Percentiles rank a stretch among this genome's conserved stretches.
Evolutionary conservation across 2,888 invertebrate species (phyloP).

Genomic region (Trichogramma evanescens): DNA sequence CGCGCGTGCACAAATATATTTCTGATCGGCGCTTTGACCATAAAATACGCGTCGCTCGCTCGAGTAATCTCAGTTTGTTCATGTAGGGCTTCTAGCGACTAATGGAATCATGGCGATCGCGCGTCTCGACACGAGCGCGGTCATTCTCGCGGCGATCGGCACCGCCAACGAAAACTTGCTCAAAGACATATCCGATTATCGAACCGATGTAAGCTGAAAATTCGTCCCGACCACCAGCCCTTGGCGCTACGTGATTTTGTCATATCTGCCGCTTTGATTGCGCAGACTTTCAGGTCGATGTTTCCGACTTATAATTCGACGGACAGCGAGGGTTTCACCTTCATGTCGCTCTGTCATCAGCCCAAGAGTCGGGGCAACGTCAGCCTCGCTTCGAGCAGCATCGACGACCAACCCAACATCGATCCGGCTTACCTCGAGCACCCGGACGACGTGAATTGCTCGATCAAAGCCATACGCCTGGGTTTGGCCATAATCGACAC

Average conservation of each 20-base stretch:
- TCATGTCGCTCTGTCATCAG: constrained; percentile 61
- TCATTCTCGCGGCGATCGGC: constrained; percentile 62
- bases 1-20: no score
- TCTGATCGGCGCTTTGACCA: no score
- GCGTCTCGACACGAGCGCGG: constrained; percentile 47
- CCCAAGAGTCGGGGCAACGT: constrained; percentile 66
- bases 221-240: no score
- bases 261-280: constrained; percentile 2
- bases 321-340: constrained; percentile 62
- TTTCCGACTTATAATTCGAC: constrained; percentile 62
- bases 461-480: constrained; percentile 56
- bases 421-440: constrained; percentile 68
- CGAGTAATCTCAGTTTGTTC: constrained; percentile 6
- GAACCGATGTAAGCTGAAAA: constrained; percentile 50
- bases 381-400: constrained; percentile 53
- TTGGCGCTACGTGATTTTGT: no score
- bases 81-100: constrained; percentile 52
- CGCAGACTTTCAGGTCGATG: constrained; percentile 57
- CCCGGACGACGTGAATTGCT: constrained; percentile 58
- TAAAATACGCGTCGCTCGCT: neutral
- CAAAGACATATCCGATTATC: constrained; percentile 61
- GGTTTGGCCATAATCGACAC: constrained; percentile 53
- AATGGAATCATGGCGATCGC: constrained; percentile 62
- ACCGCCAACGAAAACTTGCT: constrained; percentile 61
- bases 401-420: constrained; percentile 59